These are phyloP conservation scores for Iselma pallidipennis DNA, from an alignment of 2,888 invertebrate species.

Conservation along the genomic window DNA sequence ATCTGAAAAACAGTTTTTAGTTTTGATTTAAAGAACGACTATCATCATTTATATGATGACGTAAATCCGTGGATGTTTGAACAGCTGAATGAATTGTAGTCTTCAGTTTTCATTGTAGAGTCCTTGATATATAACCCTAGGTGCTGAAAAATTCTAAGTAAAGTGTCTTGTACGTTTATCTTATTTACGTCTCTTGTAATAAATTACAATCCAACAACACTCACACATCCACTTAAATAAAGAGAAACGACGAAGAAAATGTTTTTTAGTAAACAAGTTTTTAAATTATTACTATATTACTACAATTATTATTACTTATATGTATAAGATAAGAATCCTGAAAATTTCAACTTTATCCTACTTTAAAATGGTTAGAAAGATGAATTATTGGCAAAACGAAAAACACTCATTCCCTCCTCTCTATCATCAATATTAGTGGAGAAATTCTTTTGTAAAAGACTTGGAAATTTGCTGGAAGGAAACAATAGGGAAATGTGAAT, in stretches of 20 bases:
- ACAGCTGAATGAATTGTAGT: not conserved
- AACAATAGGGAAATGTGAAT: not conserved
- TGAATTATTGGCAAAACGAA: not conserved
- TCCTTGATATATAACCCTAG: not conserved
- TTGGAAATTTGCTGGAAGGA: not conserved
- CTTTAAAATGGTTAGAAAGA: not conserved
- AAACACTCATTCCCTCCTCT: not conserved
- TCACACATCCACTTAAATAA: not conserved
- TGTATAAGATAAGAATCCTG: too few relatives aligned
- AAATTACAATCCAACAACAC: not conserved
- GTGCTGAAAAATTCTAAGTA: not conserved
- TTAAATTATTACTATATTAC: too few relatives aligned
- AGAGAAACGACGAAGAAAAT: too few relatives aligned
- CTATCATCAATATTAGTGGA: too few relatives aligned
- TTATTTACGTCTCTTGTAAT: not conserved
- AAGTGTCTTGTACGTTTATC: constrained; percentile 1
- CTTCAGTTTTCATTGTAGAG: not conserved
- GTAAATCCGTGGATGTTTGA: not conserved
- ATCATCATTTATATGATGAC: not conserved
- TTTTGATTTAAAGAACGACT: not conserved
- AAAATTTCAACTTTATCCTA: not conserved
- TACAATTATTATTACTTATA: too few relatives aligned
- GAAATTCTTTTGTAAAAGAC: too few relatives aligned
- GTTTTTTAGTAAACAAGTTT: too few relatives aligned
- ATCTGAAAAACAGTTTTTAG: not conserved